Conservation (phyloP, 1,140 invertebrate genomes). For the Grapholita molesta region DNA sequence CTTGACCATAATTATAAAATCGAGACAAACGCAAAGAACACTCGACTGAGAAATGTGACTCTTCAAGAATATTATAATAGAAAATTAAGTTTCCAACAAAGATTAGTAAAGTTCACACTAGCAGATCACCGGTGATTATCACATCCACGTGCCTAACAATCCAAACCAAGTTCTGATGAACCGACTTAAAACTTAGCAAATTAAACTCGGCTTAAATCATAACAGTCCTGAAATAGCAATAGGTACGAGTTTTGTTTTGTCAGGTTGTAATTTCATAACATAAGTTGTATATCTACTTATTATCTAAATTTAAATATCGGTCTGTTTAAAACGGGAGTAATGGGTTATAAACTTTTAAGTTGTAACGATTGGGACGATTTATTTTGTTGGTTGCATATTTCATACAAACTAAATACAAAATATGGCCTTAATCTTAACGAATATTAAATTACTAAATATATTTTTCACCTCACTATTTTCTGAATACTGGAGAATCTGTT, state of each 20-base stretch:
- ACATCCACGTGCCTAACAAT: not conserved
- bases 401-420: too few species aligned
- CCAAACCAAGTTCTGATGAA: constrained; percentile 10
- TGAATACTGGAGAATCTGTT: too few species aligned
- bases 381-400: too few species aligned
- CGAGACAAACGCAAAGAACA: too few species aligned
- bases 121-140: constrained; percentile 13
- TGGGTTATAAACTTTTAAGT: not conserved
- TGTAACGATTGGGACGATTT: not conserved
- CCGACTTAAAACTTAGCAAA: constrained; percentile 8
- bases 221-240: not conserved
- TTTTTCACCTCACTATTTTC: too few species aligned
- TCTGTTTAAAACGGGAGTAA: not conserved
- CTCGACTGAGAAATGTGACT: too few species aligned
- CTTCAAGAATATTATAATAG: not conserved
- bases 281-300: not conserved
- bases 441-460: too few species aligned
- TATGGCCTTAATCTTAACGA: too few species aligned
- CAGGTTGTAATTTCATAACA: not conserved
- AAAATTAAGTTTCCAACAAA: not conserved
- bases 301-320: not conserved
- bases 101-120: not conserved
- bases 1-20: too few species aligned
- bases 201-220: constrained; percentile 14
- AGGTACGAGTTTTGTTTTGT: constrained; percentile 11